Evolutionary conservation across 2,888 invertebrate species (phyloP).

Genomic region (Acronicta aceris): DNA sequence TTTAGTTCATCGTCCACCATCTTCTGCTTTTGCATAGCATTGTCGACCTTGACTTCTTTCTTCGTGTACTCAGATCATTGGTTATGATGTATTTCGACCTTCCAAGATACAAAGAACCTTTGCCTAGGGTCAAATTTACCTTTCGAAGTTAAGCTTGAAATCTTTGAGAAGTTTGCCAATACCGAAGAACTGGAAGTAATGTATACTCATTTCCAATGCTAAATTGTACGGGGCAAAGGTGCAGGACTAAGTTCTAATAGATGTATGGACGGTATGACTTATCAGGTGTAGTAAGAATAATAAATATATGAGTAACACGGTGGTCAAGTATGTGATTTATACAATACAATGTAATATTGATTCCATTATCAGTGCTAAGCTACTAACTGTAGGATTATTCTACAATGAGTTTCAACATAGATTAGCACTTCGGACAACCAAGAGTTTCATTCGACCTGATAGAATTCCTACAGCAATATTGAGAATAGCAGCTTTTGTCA

Average conservation of each 20-base stretch:
- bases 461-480: too few species aligned
- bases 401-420: conserved; percentile 32
- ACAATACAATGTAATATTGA: conserved; percentile 35
- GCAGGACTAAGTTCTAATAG: conserved; percentile 12
- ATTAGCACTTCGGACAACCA: conserved; percentile 24
- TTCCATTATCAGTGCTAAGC: conserved; percentile 37
- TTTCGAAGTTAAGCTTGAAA: too few species aligned
- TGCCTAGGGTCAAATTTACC: too few species aligned
- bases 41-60: background rate
- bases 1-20: too few species aligned
- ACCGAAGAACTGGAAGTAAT: too few species aligned
- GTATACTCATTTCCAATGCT: conserved; percentile 9
- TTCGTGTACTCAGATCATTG: too few species aligned
- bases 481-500: too few species aligned
- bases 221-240: conserved; percentile 17
- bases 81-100: too few species aligned
- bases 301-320: conserved; percentile 37
- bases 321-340: conserved; percentile 43
- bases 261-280: conserved; percentile 19
- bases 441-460: background rate
- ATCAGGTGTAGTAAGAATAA: conserved; percentile 44
- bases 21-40: too few species aligned
- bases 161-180: too few species aligned
- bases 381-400: conserved; percentile 38
- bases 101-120: too few species aligned